A percentile compares a stretch with the other conserved stretches of the same genome.
Conservation (phyloP, 2,888 invertebrate genomes). For the Gasteruption jaculator region DNA sequence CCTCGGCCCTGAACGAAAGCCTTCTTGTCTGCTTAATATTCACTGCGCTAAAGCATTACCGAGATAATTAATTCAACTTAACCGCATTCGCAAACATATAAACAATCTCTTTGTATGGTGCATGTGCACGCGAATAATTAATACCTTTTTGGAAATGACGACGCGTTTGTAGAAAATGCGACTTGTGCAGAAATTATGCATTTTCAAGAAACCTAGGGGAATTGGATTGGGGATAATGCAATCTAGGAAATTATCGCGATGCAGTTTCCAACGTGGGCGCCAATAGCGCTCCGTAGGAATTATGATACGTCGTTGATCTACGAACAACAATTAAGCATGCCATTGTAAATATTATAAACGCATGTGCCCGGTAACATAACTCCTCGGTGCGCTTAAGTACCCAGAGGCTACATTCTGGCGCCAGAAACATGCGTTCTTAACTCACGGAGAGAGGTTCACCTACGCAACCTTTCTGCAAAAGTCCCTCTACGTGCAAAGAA, state of each 20-base stretch:
- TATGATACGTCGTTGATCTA: slow-evolving; percentile 37
- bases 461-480: slow-evolving; percentile 25
- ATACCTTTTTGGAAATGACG: too few relatives aligned
- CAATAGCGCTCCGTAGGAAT: slow-evolving; percentile 29
- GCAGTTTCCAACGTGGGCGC: slow-evolving; percentile 36
- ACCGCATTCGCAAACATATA: slow-evolving; percentile 17
- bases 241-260: too few relatives aligned
- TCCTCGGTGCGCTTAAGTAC: slow-evolving; percentile 27
- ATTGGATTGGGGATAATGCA: too few relatives aligned
- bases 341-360: slow-evolving; percentile 33
- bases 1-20: slow-evolving; percentile 23
- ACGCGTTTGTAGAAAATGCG: too few relatives aligned
- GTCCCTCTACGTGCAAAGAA: neutral
- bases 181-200: too few relatives aligned
- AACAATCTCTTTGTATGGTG: slow-evolving; percentile 2
- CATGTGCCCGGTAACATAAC: slow-evolving; percentile 25
- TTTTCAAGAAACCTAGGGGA: too few relatives aligned
- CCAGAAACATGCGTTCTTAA: slow-evolving; percentile 27
- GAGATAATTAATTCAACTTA: slow-evolving; percentile 37
- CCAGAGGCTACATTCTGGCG: slow-evolving; percentile 31
- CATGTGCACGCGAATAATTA: too few relatives aligned
- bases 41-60: slow-evolving; percentile 26
- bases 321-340: slow-evolving; percentile 38
- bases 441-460: slow-evolving; percentile 28
- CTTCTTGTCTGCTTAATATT: slow-evolving; percentile 33